These are phyloP conservation scores for Tragelaphus strepsiceros DNA, from an alignment of 2,113 vertebrate species.

Conservation along the genomic window DNA sequence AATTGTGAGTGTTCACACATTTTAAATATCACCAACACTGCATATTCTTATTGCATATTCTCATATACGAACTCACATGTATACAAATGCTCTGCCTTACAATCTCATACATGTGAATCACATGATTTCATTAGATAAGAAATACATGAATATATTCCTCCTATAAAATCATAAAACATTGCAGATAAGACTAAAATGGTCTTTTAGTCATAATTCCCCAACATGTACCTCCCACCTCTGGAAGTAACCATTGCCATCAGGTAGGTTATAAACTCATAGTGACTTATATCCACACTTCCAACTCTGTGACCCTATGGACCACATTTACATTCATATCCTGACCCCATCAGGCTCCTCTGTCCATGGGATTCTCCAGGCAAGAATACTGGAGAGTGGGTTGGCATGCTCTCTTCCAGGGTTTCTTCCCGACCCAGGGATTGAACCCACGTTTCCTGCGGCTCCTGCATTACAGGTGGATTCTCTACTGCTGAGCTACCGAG, in stretches of 20 bases:
- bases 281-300: not conserved
- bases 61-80: fast-evolving
- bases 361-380: not conserved
- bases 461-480: not conserved
- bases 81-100: not conserved
- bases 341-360: not conserved
- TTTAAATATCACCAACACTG: not conserved
- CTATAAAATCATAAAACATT: not conserved
- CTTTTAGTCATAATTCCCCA: not conserved
- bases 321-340: not conserved
- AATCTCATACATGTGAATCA: not conserved
- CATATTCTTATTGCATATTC: not conserved
- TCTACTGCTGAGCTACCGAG: not conserved
- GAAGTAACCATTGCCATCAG: not conserved
- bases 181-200: not conserved
- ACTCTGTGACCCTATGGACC: not conserved
- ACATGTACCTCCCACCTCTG: not conserved
- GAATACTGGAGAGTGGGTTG: not conserved
- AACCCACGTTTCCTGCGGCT: not conserved
- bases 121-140: not conserved
- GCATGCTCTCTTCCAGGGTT: not conserved
- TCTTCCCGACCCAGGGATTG: not conserved
- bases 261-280: not conserved
- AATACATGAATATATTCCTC: not conserved
- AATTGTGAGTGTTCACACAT: not conserved